Base-by-base conservation (phyloP, 1,140 invertebrate genomes). In the Scaptomyza graminum region DNA sequence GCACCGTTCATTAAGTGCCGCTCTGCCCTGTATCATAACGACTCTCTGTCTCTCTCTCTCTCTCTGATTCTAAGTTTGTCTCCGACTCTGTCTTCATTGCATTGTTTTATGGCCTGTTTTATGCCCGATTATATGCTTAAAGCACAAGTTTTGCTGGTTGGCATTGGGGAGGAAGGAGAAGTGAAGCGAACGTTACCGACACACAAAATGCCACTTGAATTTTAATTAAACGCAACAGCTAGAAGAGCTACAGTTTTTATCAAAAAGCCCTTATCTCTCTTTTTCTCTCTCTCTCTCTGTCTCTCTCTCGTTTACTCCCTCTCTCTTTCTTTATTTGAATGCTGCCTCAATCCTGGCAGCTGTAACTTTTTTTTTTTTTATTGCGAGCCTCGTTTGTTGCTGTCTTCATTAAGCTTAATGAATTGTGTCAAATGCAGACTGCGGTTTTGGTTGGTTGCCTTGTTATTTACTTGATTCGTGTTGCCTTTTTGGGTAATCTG, bases 141-240 rank as follows among this genome's bases (percentile, higher is more conserved):
- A 88, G 79, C 82, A 76, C 79, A 85, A 85, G 74, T 82, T 85
- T 71, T 62, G 51, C 49, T 37, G 34, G 62, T 12, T 50, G 13
- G n/a, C n/a, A 50, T 62, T 61, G 60, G 39, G 37, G 25, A 31
- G 34, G 59, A 39, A n/a, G n/a, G 59, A 31, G 8, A 46, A 15
- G 31, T 34, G 18, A 16, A 13, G 46, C 68, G 5, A 41, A 44
- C 50, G 39, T 57, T 34, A 59, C 49, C 76, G 77, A 87, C 82
- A 88, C 70, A 87, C 83, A 88, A 87, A 87, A 85, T 85, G 82
- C 82, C 78, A 83, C 83, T 88, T 88, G 83, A 88, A 88, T 88
- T 88, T 88, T 88, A 88, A 88, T 88, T 88, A 88, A 88, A 88
- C 79, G 83, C 83, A 88, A 88, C 83, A 88, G 83, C 79, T 87